Percentiles rank a stretch among this genome's conserved stretches.
phyloP scores from a whole-genome alignment of 2,113 vertebrate genomes.

The Oxygymnocypris stewartii region DNA sequence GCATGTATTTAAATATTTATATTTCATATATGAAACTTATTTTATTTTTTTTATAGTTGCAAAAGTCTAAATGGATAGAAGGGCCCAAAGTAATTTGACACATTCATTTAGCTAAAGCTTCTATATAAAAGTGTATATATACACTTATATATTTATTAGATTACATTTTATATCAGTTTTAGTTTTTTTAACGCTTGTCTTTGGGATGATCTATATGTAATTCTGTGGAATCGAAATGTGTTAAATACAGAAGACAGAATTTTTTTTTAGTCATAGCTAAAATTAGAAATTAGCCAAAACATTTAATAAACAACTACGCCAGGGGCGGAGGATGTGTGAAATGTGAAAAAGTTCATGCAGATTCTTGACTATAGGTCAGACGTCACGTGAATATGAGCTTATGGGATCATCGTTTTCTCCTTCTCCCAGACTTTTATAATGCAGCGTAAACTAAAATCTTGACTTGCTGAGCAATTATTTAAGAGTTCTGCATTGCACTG shows the following conservation, averaged over 20 bases:
- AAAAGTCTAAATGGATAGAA: too few species aligned
- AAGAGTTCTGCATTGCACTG: neutral
- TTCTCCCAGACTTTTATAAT: neutral
- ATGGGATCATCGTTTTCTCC: neutral
- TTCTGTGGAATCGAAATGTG: neutral
- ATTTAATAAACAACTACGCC: neutral
- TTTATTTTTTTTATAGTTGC: too few species aligned
- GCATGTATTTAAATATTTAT: neutral
- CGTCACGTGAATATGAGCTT: neutral
- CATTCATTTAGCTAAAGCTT: neutral
- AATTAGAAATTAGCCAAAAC: neutral
- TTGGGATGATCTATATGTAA: neutral
- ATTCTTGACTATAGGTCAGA: constrained; percentile 1
- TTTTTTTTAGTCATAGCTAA: neutral
- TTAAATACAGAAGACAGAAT: neutral
- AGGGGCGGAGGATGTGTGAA: neutral
- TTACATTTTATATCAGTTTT: neutral
- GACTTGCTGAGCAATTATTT: neutral
- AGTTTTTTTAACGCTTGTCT: neutral
- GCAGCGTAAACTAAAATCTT: constrained; percentile 24
- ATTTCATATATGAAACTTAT: too few species aligned
- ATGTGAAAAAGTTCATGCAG: neutral
- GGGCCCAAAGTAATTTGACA: neutral
- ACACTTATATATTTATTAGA: neutral
- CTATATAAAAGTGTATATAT: neutral